phyloP scores from a whole-genome alignment of 2,888 invertebrate species.

The Drosophila meridionalis region DNA sequence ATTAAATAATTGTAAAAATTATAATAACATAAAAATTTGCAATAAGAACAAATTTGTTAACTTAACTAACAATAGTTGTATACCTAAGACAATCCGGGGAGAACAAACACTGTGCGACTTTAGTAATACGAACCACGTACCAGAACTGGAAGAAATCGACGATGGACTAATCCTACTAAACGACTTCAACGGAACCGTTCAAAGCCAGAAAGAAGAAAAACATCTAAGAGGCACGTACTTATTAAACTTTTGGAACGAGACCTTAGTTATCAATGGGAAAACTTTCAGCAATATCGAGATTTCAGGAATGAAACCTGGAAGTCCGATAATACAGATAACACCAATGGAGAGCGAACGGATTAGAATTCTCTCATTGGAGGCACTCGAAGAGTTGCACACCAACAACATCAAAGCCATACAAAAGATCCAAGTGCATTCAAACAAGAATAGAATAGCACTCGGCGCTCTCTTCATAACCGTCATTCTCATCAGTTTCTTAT shows the following conservation, averaged over 20 bases:
- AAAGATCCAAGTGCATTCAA: neutral
- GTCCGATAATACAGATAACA: neutral
- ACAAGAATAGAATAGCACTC: neutral
- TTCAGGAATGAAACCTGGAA: neutral
- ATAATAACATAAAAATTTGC: neutral
- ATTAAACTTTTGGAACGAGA: neutral
- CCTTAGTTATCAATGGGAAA: neutral
- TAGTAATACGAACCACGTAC: neutral
- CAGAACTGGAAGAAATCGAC: neutral
- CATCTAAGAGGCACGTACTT: neutral
- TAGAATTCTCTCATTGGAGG: neutral
- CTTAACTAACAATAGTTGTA: neutral
- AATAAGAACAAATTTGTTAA: neutral
- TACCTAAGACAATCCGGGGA: neutral
- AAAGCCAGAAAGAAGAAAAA: neutral
- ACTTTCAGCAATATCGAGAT: neutral
- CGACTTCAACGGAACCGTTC: neutral
- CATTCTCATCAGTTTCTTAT: neutral
- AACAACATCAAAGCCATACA: neutral
- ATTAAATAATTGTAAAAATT: neutral
- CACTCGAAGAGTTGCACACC: neutral
- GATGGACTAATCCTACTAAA: neutral
- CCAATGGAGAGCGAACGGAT: neutral
- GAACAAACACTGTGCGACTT: constrained; percentile 1
- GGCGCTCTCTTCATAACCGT: neutral